Base-by-base conservation (phyloP, 2,113 vertebrate species). In the Sprattus sprattus region DNA sequence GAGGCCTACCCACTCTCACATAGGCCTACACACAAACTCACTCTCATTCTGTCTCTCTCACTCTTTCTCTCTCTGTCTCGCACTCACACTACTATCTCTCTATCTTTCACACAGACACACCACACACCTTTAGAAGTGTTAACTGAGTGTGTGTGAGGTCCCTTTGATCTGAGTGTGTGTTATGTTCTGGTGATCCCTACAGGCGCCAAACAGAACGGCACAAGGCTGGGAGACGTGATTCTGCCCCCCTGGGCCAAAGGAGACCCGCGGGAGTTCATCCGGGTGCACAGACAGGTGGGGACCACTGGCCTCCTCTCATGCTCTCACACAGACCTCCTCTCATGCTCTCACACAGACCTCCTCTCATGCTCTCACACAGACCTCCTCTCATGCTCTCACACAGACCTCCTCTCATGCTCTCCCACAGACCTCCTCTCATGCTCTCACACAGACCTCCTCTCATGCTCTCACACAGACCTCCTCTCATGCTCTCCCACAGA, bases 191-290 rank as follows among this genome's bases (percentile, higher is more conserved):
- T 32, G 0, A 71, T 71, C 0, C 5, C 83, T 67, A 54, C 87
- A 99, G 98, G 98, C 32, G 97, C 95, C 89, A 99, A 99, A 90
- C 98, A 99, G 93, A 99, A 99, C 18, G 98, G 98, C 89, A 99
- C 95, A 84, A 97, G 97, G 85, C 96, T 99, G 54, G 96, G 97
- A 0, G 97, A 99, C 54, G 97, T 99, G 6, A 97, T 99, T 87
- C 96, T 99, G 32, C 98, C 98, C 0, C 96, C 97, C 0, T 99
- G 98, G 98, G 98, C 98, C 52, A 99, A 99, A 92, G 98, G 98
- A 20, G 97, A 99, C 93, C 98, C 98, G 0, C 95, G 97, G 46
- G 98, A 99, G 93, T 99, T 99, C 92, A 99, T 99, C 94, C 92
- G 98, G 87, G 97, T 99, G 85, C 98, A 99, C 93, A 96, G 98